These are phyloP conservation scores for Phoenoteleia sp. DNA, from an alignment of 2,888 invertebrate species.

Conservation along the genomic window DNA sequence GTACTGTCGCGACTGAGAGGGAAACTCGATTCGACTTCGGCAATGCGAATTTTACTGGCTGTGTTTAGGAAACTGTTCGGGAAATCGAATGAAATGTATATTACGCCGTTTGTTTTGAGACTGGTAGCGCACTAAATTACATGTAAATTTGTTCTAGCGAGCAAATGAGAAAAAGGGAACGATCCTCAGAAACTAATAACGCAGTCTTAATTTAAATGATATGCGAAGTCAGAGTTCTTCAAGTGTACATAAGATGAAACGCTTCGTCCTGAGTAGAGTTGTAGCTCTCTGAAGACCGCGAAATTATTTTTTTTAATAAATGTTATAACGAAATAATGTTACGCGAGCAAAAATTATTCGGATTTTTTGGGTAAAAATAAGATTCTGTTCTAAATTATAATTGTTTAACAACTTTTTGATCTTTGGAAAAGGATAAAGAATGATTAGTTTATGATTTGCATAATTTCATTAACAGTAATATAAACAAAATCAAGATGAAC, in stretches of 20 bases:
- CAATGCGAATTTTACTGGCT: slow-evolving; percentile 56
- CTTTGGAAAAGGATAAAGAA: no score
- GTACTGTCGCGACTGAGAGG: slow-evolving; percentile 22
- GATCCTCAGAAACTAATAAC: slow-evolving; percentile 36
- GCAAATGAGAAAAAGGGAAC: slow-evolving; percentile 13
- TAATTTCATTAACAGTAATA: no score
- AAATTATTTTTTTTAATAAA: slow-evolving; percentile 20
- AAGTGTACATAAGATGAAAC: slow-evolving; percentile 37
- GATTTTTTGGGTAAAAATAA: no score
- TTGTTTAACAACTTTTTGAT: no score
- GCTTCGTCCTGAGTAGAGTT: neutral
- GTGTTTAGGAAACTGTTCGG: slow-evolving; percentile 59
- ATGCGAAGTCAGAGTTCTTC: slow-evolving; percentile 11
- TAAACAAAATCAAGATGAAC: no score
- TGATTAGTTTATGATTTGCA: no score
- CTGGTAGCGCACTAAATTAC: slow-evolving; percentile 46
- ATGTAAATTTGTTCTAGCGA: slow-evolving; percentile 42
- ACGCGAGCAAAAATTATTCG: no score
- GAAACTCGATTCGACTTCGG: slow-evolving; percentile 56
- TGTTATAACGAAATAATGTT: no score
- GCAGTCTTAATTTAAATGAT: slow-evolving; percentile 46
- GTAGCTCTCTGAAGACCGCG: slow-evolving; percentile 1
- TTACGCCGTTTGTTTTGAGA: slow-evolving; percentile 57
- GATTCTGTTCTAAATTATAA: no score
- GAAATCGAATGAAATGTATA: slow-evolving; percentile 67